These are phyloP conservation scores for Ormyrus rosae DNA, from an alignment of 2,888 invertebrate species.

Conservation along the genomic window DNA sequence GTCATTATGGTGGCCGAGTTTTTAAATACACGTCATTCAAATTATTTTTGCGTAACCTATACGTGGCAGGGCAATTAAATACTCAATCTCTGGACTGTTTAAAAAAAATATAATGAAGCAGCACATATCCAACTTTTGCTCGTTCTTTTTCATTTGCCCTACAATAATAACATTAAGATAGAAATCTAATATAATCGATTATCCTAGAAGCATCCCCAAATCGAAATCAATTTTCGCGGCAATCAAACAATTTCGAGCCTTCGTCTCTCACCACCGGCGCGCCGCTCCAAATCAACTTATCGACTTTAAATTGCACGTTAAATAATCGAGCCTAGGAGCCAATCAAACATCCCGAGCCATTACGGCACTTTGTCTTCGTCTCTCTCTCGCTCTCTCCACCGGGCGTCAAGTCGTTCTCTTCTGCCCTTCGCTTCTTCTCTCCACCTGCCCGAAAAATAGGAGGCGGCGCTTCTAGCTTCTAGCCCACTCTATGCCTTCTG, in stretches of 20 bases:
- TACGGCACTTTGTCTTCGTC: slow-evolving; percentile 40
- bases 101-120: too few relatives aligned
- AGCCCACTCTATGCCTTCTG: slow-evolving; percentile 67
- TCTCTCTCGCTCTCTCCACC: slow-evolving; percentile 14
- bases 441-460: slow-evolving; percentile 70
- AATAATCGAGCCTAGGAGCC: slow-evolving; percentile 45
- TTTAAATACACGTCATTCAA: slow-evolving; percentile 12
- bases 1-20: slow-evolving; percentile 16
- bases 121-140: too few relatives aligned
- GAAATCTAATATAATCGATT: slow-evolving; percentile 47
- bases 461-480: slow-evolving; percentile 63
- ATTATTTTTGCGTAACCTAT: slow-evolving; percentile 13
- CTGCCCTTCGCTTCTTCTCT: slow-evolving; percentile 59
- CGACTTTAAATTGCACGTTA: slow-evolving; percentile 49
- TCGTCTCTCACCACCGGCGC: slow-evolving; percentile 2
- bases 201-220: slow-evolving; percentile 26
- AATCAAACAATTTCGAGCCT: slow-evolving; percentile 48
- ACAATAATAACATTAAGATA: slow-evolving; percentile 30
- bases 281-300: slow-evolving; percentile 50
- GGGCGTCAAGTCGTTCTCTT: slow-evolving; percentile 62
- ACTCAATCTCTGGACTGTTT: too few relatives aligned
- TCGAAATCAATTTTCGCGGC: slow-evolving; percentile 52
- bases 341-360: slow-evolving; percentile 38
- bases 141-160: background rate
- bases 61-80: background rate